These are phyloP conservation scores for Pitangus sulphuratus DNA, from an alignment of 2,797 vertebrate genomes.

Conservation along the genomic window DNA sequence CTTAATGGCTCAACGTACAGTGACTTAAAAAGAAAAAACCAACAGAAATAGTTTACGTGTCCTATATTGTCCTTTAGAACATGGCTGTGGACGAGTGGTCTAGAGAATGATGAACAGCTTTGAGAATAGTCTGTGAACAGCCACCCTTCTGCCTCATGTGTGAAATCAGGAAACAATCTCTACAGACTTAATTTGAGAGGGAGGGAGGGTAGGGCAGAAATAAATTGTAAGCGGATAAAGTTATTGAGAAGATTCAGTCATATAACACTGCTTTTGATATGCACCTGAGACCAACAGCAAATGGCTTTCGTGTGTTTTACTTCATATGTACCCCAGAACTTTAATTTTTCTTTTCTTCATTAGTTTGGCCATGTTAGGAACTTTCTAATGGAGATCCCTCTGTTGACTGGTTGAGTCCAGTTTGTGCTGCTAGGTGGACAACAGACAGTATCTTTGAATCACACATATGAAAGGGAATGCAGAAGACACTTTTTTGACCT, in stretches of 20 bases:
- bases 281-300: background rate
- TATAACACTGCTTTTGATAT: background rate
- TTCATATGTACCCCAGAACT: background rate
- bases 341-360: background rate
- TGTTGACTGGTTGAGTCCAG: background rate
- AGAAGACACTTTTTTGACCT: background rate
- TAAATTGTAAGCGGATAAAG: background rate
- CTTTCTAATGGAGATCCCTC: background rate
- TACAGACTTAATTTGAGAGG: background rate
- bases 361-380: background rate
- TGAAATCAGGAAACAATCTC: background rate
- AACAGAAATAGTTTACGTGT: background rate
- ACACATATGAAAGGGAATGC: background rate
- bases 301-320: background rate
- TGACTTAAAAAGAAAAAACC: background rate
- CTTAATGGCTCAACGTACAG: background rate
- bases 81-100: background rate
- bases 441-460: background rate
- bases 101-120: constrained; percentile 22
- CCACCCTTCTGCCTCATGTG: background rate
- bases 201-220: rapidly evolving
- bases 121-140: background rate
- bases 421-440: background rate
- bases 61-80: background rate
- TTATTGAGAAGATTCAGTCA: background rate